Percentiles rank a stretch among this genome's conserved stretches.
Conservation (phyloP, 37 sponge, comb jelly and placozoan species). For the Oscarella lobularis region DNA sequence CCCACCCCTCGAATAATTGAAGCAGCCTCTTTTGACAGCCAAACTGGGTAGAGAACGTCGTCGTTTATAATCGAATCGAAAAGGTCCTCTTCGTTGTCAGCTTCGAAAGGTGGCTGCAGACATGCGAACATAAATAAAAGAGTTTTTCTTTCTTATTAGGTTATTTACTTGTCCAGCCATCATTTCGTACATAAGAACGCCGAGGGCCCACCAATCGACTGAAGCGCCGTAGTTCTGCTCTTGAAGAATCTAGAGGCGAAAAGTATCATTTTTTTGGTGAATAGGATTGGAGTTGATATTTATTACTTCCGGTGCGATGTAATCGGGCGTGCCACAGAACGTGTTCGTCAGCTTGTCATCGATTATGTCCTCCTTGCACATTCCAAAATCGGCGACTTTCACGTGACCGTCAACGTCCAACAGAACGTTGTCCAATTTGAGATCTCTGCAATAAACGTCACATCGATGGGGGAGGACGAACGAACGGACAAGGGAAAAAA, state of each 20-base stretch:
- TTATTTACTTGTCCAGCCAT: slow-evolving; percentile 85
- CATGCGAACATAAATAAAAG: neutral
- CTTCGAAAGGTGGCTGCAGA: slow-evolving; percentile 90
- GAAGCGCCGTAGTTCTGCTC: slow-evolving; percentile 83
- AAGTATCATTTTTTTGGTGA: too few species aligned
- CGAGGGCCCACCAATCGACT: slow-evolving; percentile 99
- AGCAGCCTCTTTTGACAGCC: slow-evolving; percentile 89
- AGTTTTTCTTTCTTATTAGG: neutral
- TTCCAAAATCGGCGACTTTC: slow-evolving; percentile 97
- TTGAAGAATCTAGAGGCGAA: slow-evolving; percentile 77
- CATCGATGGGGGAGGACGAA: too few species aligned
- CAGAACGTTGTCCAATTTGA: slow-evolving; percentile 95
- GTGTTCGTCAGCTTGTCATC: slow-evolving; percentile 75
- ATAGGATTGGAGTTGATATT: neutral
- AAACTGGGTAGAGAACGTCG: slow-evolving; percentile 94
- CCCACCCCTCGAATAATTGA: slow-evolving; percentile 88
- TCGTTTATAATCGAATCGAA: slow-evolving; percentile 92
- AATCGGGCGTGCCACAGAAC: slow-evolving; percentile 99
- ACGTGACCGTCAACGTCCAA: slow-evolving; percentile 94
- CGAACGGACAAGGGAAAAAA: neutral
- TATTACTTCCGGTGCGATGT: slow-evolving; percentile 97
- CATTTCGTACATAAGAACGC: slow-evolving; percentile 99
- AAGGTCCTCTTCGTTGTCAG: slow-evolving; percentile 94
- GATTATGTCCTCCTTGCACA: slow-evolving; percentile 92
- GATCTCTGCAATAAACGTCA: slow-evolving; percentile 61